These are phyloP conservation scores for Yponomeuta evonymella DNA, from an alignment of 2,888 invertebrate genomes.

Conservation along the genomic window DNA sequence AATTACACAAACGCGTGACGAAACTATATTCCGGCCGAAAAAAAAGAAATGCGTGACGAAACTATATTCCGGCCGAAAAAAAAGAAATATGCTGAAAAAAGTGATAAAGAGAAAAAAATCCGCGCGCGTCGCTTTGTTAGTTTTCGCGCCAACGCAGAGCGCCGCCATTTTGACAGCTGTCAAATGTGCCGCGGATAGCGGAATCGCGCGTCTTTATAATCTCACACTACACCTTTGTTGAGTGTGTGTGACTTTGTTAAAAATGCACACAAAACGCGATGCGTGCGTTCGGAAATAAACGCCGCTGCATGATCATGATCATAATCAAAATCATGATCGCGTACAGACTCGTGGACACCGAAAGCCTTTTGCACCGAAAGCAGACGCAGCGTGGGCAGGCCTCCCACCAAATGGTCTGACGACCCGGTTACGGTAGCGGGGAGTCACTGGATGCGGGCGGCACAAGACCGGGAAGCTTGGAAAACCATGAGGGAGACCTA, in stretches of 20 bases:
- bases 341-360: background rate
- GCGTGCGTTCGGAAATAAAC: conserved; percentile 13
- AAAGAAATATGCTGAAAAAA: background rate
- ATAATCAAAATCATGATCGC: too few relatives aligned
- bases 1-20: conserved; percentile 64
- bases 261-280: conserved; percentile 18
- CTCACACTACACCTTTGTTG: conserved; percentile 35
- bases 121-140: conserved; percentile 54
- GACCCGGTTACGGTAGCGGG: too few relatives aligned
- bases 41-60: conserved; percentile 37
- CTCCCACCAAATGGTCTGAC: too few relatives aligned
- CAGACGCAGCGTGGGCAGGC: too few relatives aligned
- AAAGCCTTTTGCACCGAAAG: background rate
- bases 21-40: conserved; percentile 32
- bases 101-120: conserved; percentile 35
- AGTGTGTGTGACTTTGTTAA: conserved; percentile 18
- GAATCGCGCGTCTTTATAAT: conserved; percentile 48
- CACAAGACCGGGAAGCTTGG: too few relatives aligned
- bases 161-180: conserved; percentile 69
- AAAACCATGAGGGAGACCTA: too few relatives aligned
- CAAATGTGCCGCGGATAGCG: conserved; percentile 47
- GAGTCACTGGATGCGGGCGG: too few relatives aligned
- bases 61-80: conserved; percentile 50
- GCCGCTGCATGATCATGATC: background rate
- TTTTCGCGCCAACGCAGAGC: conserved; percentile 53